These are phyloP conservation scores for Carcina quercana DNA, from an alignment of 2,888 invertebrate genomes.

Conservation along the genomic window DNA sequence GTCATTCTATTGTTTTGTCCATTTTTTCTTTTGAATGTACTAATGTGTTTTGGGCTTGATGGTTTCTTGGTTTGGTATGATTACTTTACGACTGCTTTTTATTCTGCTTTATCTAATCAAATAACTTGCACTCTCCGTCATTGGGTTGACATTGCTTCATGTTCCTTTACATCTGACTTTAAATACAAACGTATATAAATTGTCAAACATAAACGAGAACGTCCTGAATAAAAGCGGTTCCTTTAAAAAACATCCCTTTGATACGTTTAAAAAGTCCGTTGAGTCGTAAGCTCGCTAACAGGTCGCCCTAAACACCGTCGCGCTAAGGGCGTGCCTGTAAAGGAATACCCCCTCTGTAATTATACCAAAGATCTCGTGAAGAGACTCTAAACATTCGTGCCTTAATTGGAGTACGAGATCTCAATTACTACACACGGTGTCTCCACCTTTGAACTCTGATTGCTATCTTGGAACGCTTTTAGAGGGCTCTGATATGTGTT, in stretches of 20 bases:
- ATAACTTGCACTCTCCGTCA: too few relatives aligned
- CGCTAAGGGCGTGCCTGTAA: slow-evolving; percentile 22
- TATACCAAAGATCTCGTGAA: slow-evolving; percentile 44
- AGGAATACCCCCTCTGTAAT: slow-evolving; percentile 41
- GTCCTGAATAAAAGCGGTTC: not conserved
- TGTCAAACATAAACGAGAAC: too few relatives aligned
- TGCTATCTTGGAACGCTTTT: slow-evolving; percentile 42
- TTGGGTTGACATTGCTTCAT: not conserved
- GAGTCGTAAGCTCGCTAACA: slow-evolving; percentile 27
- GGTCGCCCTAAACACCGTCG: slow-evolving; percentile 30
- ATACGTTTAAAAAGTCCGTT: slow-evolving; percentile 31
- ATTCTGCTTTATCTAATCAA: too few relatives aligned
- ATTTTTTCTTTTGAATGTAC: too few relatives aligned
- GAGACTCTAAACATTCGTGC: slow-evolving; percentile 46
- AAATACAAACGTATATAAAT: too few relatives aligned
- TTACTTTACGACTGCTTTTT: too few relatives aligned
- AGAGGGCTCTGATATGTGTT: slow-evolving; percentile 7
- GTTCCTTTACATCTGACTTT: not conserved
- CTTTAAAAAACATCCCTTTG: slow-evolving; percentile 21
- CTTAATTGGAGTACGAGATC: slow-evolving; percentile 63
- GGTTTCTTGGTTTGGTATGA: too few relatives aligned
- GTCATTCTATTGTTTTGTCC: too few relatives aligned
- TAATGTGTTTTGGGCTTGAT: too few relatives aligned
- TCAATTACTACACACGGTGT: slow-evolving; percentile 55
- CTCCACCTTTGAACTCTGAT: slow-evolving; percentile 55